These are phyloP conservation scores for Andinoacara biseriatus DNA, from an alignment of 2,113 vertebrate species.

Conservation along the genomic window DNA sequence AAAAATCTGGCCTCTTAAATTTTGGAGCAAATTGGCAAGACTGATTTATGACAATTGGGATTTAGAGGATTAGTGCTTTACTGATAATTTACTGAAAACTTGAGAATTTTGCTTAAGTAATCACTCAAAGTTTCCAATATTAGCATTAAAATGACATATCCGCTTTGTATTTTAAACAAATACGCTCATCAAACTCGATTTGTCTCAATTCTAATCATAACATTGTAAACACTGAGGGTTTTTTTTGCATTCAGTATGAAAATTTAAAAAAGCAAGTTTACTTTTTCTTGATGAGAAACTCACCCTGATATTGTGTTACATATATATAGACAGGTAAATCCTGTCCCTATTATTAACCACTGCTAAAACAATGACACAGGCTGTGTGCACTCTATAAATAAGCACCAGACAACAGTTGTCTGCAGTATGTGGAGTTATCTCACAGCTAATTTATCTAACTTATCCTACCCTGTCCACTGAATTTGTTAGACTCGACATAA, in stretches of 20 bases:
- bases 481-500: background rate
- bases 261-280: too few relatives aligned
- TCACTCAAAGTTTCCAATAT: background rate
- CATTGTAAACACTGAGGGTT: background rate
- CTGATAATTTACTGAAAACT: too few relatives aligned
- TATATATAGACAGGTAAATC: background rate
- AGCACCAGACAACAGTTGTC: background rate
- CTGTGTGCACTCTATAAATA: background rate
- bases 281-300: background rate
- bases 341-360: background rate
- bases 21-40: background rate
- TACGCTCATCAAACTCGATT: background rate
- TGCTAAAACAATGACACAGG: background rate
- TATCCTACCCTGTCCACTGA: background rate
- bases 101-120: background rate
- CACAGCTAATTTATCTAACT: background rate
- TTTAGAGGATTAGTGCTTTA: background rate
- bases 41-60: background rate
- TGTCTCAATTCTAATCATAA: background rate
- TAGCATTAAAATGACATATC: background rate
- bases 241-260: too few relatives aligned
- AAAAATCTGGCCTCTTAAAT: background rate
- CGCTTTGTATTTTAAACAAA: background rate
- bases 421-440: background rate
- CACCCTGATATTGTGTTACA: background rate